A percentile compares a stretch with the other conserved stretches of the same genome.
phyloP scores from a whole-genome alignment of 2,888 invertebrate genomes.

The Nephrotoma flavescens region DNA sequence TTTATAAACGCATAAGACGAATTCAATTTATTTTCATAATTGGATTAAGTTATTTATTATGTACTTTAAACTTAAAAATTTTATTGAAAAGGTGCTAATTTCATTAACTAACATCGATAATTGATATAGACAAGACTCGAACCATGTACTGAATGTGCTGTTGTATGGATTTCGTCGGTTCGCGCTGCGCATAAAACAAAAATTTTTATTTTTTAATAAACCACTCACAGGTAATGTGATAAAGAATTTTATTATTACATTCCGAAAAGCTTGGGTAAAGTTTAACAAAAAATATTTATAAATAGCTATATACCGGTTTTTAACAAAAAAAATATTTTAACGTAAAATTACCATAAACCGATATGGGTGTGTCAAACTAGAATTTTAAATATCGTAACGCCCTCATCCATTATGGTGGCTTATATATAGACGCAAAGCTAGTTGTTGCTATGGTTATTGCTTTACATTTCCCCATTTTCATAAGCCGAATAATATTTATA shows the following conservation, averaged over 20 bases:
- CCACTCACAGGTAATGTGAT: background rate
- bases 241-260: background rate
- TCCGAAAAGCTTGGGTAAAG: background rate
- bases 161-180: background rate
- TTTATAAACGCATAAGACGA: background rate
- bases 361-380: background rate
- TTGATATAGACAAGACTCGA: background rate
- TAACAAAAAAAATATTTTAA: background rate
- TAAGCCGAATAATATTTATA: background rate
- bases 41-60: background rate
- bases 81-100: background rate
- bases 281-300: background rate
- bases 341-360: background rate
- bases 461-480: background rate
- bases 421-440: background rate
- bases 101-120: background rate
- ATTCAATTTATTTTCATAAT: background rate
- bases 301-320: too few species aligned
- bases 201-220: background rate
- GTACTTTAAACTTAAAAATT: background rate
- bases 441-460: background rate
- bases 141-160: background rate
- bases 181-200: too few species aligned
- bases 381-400: background rate
- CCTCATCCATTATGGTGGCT: background rate